These are phyloP conservation scores for Cavia porcellus DNA, from an alignment of 2,113 vertebrate species.

Conservation along the genomic window DNA sequence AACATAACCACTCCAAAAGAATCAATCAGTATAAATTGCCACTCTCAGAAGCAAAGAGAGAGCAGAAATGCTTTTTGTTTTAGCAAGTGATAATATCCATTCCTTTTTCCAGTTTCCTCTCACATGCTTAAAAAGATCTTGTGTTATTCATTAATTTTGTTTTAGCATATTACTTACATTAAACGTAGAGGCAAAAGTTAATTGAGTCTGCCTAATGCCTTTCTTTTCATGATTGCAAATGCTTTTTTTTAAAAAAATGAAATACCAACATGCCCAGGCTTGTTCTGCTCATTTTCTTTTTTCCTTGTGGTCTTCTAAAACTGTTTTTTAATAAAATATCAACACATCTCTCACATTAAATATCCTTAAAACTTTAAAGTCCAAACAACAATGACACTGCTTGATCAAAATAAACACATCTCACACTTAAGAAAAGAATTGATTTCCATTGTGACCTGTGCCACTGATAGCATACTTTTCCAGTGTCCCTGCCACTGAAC, in stretches of 20 bases:
- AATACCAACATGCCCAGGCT: not conserved
- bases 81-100: not conserved
- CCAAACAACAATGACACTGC: not conserved
- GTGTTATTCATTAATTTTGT: not conserved
- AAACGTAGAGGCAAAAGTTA: constrained; percentile 30
- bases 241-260: not conserved
- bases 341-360: not conserved
- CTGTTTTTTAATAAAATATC: constrained; percentile 27
- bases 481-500: not conserved
- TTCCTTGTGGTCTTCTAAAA: not conserved
- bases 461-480: not conserved
- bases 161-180: constrained; percentile 24
- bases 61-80: constrained; percentile 37
- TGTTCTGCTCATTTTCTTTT: constrained; percentile 58
- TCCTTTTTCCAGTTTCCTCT: not conserved
- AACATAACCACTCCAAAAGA: not conserved
- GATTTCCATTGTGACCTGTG: not conserved
- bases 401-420: not conserved
- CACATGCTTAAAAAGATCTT: not conserved
- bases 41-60: not conserved
- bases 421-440: not conserved
- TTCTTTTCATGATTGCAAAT: constrained; percentile 40
- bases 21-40: not conserved
- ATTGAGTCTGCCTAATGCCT: not conserved
- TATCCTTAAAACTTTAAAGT: constrained; percentile 50